Percentiles rank a stretch among this genome's conserved stretches.
Conservation (phyloP, 2,888 invertebrate genomes). For the Pandemis corylana region DNA sequence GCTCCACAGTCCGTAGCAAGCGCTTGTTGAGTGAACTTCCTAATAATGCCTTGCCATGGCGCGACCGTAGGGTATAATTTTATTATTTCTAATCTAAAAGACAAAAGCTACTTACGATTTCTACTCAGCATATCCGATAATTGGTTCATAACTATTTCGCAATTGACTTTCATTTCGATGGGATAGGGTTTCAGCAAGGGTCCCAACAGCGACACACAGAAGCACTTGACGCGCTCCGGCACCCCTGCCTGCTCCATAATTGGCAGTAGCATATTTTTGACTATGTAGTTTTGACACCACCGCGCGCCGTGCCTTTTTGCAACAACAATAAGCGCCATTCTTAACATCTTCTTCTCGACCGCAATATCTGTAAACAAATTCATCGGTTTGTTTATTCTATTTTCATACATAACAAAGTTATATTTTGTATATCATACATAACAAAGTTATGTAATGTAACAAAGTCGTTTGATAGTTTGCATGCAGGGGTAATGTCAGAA, state of each 20-base stretch:
- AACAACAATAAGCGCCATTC: conserved; percentile 68
- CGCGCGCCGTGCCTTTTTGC: conserved; percentile 73
- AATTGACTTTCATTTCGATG: conserved; percentile 72
- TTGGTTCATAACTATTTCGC: conserved; percentile 69
- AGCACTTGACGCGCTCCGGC: conserved; percentile 57
- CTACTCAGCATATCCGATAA: conserved; percentile 63
- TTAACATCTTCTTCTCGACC: conserved; percentile 66
- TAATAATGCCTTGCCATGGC: no score
- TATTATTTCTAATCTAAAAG: neutral
- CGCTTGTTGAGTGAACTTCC: no score
- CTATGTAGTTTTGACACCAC: conserved; percentile 76
- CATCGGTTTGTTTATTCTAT: neutral
- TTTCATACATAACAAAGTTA: neutral
- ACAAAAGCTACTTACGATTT: conserved; percentile 63
- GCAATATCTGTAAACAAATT: conserved; percentile 58
- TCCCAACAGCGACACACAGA: conserved; percentile 70
- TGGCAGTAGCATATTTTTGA: conserved; percentile 68
- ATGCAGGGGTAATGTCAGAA: no score
- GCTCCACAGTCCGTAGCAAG: no score
- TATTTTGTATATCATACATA: neutral
- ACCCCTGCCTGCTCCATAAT: conserved; percentile 62
- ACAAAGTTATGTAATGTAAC: no score
- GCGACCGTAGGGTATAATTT: neutral
- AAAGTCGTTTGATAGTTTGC: no score
- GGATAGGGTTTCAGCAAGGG: conserved; percentile 76